These are phyloP conservation scores for Gymnobelideus leadbeateri DNA, from an alignment of 2,113 vertebrate genomes.

Conservation along the genomic window DNA sequence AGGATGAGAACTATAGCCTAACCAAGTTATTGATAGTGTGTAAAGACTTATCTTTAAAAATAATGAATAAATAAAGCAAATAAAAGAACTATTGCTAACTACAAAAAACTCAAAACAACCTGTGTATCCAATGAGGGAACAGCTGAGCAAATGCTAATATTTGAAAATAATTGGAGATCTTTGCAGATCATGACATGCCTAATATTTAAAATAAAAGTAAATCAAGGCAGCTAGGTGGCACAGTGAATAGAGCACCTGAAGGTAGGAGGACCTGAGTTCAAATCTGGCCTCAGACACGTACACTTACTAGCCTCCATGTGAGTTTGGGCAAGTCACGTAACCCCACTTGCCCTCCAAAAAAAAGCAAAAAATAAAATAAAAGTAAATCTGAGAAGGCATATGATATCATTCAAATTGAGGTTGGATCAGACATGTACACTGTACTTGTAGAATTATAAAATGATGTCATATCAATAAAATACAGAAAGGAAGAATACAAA, in stretches of 20 bases:
- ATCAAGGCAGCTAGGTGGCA: neutral
- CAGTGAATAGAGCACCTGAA: too few relatives aligned
- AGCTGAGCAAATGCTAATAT: neutral
- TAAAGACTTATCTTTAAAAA: neutral
- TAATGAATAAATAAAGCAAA: neutral
- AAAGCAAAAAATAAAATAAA: neutral
- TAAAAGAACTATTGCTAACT: neutral
- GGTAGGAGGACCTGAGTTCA: too few relatives aligned
- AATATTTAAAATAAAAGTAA: neutral
- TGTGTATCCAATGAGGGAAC: neutral
- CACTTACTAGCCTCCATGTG: too few relatives aligned
- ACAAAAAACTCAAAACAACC: neutral
- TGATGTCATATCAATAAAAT: neutral
- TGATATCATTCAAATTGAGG: neutral
- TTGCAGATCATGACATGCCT: neutral
- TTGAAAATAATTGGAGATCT: neutral
- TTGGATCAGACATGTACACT: neutral
- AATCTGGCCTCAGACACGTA: too few relatives aligned
- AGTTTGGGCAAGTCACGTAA: too few relatives aligned
- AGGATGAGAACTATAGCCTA: neutral
- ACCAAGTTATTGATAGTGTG: neutral
- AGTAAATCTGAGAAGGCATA: neutral
- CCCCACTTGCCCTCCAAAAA: too few relatives aligned
- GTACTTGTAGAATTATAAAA: neutral
- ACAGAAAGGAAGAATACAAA: too few relatives aligned